phyloP scores from a whole-genome alignment of 2,113 vertebrate genomes.

The Mustela lutreola region DNA sequence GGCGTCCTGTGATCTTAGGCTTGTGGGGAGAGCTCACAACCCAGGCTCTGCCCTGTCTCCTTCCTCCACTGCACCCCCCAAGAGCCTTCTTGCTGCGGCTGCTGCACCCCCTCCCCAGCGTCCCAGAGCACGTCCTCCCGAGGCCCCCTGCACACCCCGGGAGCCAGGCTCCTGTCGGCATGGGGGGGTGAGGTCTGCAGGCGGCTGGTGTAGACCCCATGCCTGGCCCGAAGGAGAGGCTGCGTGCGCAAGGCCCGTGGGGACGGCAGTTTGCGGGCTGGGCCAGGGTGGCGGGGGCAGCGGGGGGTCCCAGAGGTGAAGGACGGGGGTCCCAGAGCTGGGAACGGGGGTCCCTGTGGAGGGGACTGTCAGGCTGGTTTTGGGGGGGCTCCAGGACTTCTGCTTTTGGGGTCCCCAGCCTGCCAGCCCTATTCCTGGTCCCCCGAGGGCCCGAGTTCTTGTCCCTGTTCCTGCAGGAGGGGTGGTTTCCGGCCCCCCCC shows the following conservation, averaged over 20 bases:
- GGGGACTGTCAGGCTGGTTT: rapidly evolving
- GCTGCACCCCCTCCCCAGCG: background rate
- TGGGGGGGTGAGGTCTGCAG: background rate
- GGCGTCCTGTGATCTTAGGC: background rate
- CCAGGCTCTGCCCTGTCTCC: background rate
- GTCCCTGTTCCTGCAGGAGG: background rate
- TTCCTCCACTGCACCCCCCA: too few relatives aligned
- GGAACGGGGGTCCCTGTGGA: background rate
- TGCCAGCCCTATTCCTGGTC: background rate
- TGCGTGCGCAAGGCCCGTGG: background rate
- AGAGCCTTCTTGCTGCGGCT: background rate
- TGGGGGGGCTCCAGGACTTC: background rate
- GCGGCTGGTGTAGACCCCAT: background rate
- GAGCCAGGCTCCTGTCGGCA: background rate
- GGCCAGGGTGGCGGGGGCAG: background rate
- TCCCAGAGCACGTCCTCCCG: background rate
- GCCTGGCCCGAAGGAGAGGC: background rate
- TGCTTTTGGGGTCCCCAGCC: background rate
- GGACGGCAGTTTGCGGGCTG: rapidly evolving
- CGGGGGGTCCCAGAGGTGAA: too few relatives aligned
- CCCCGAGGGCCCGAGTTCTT: background rate
- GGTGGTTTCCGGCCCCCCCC: background rate
- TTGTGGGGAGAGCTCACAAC: background rate
- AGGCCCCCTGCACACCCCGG: background rate
- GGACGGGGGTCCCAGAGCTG: background rate